phyloP scores from a whole-genome alignment of 2,113 vertebrate genomes.

The Ameiurus melas region DNA sequence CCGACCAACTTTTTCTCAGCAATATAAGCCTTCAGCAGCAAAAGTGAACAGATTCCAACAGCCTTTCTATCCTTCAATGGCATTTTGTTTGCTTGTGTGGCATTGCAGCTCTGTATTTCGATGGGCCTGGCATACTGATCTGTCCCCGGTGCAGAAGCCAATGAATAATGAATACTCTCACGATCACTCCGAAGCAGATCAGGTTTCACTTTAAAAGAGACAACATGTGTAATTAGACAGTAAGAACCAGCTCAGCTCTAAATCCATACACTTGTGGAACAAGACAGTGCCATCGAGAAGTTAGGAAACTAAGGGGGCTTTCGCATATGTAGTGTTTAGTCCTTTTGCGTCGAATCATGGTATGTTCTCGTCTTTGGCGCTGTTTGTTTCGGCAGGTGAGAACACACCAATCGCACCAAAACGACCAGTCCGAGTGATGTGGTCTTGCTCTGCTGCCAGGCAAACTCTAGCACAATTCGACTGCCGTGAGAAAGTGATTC shows the following conservation, averaged over 20 bases:
- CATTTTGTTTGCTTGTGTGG: constrained; percentile 49
- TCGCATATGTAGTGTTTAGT: neutral
- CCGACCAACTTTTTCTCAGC: neutral
- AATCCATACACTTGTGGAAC: neutral
- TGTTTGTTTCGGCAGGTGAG: neutral
- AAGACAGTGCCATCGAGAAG: neutral
- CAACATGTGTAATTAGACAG: constrained; percentile 65
- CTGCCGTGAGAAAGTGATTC: too few species aligned
- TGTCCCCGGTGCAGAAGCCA: constrained; percentile 59
- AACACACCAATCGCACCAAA: neutral
- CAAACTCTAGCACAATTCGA: neutral
- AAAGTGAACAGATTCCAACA: constrained; percentile 31
- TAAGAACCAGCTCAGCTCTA: neutral
- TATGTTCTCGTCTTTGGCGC: neutral
- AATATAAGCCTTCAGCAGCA: constrained; percentile 22
- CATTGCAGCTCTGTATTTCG: constrained; percentile 57
- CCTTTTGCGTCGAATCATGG: neutral
- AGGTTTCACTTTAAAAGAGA: constrained; percentile 68
- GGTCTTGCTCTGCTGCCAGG: neutral
- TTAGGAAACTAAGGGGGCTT: neutral
- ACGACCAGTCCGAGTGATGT: neutral
- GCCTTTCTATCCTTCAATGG: constrained; percentile 44
- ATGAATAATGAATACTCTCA: constrained; percentile 77
- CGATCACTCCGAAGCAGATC: constrained; percentile 70
- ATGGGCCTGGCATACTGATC: constrained; percentile 65